Evolutionary conservation across 37 sponge, comb jelly and placozoan genomes (phyloP).

Genomic region (Theonella swinhoei): DNA sequence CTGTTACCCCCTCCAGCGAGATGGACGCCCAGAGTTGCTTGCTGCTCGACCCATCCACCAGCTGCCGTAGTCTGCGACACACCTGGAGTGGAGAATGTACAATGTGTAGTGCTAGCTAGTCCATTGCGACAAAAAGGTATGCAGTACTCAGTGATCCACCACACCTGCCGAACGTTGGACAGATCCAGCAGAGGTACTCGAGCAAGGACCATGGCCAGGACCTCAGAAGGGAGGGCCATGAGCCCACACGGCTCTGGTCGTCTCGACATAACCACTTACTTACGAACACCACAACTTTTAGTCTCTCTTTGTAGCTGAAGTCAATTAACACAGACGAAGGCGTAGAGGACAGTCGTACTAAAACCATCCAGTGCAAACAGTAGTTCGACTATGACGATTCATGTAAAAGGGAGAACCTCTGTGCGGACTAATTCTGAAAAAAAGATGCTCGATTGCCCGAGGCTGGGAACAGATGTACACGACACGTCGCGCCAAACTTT

Average conservation of each 20-base stretch:
- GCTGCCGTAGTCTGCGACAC: slow-evolving; percentile 42
- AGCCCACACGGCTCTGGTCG: neutral
- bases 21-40: slow-evolving; percentile 58
- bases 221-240: slow-evolving; percentile 55
- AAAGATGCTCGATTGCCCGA: no score
- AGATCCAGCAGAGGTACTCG: slow-evolving; percentile 67
- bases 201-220: slow-evolving; percentile 41
- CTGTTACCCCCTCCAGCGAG: slow-evolving; percentile 26
- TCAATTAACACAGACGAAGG: no score
- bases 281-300: no score
- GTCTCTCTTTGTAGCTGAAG: neutral
- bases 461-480: neutral
- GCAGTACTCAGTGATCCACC: no score
- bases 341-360: no score
- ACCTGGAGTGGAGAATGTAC: slow-evolving; percentile 26
- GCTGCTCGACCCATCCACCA: slow-evolving; percentile 36
- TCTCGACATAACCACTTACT: no score
- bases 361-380: no score
- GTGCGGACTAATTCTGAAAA: no score
- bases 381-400: no score
- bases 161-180: slow-evolving; percentile 54
- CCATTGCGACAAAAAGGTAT: neutral
- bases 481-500: neutral
- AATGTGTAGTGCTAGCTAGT: neutral
- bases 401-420: no score